Evolutionary conservation across 2,888 invertebrate genomes (phyloP).

Genomic region (Cremastobaeus sp.): DNA sequence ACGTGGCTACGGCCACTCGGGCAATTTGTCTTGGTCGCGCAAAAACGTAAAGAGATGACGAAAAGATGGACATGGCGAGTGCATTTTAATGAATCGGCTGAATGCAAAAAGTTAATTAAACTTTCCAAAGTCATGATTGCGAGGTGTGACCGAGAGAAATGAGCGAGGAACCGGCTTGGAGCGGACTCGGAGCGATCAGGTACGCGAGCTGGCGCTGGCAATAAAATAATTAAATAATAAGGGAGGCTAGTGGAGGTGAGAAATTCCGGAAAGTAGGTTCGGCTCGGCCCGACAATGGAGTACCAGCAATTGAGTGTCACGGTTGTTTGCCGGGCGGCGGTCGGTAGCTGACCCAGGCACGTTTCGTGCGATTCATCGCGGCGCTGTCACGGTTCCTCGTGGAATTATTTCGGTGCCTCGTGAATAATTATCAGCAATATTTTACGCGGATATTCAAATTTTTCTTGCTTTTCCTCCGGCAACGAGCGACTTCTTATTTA

Average conservation of each 20-base stretch:
- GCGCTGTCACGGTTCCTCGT: conserved; percentile 24
- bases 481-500: conserved; percentile 15
- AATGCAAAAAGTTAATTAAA: conserved; percentile 48
- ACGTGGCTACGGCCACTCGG: not conserved
- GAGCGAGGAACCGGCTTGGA: conserved; percentile 35
- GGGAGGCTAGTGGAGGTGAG: conserved; percentile 36
- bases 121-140: conserved; percentile 52
- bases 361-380: conserved; percentile 30
- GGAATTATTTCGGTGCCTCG: conserved; percentile 32
- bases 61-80: not conserved
- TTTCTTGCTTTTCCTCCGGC: not conserved
- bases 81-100: conserved; percentile 18
- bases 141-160: conserved; percentile 35
- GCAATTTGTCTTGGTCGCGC: not conserved
- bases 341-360: conserved; percentile 33
- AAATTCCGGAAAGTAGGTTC: conserved; percentile 30
- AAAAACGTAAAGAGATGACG: conserved; percentile 1
- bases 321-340: conserved; percentile 5
- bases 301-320: conserved; percentile 34
- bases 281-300: conserved; percentile 23
- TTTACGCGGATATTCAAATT: conserved; percentile 18
- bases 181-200: conserved; percentile 31
- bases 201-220: conserved; percentile 32
- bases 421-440: conserved; percentile 41
- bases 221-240: conserved; percentile 60